Conservation (phyloP, 2,797 vertebrate species). For the Cichlasoma orientale region DNA sequence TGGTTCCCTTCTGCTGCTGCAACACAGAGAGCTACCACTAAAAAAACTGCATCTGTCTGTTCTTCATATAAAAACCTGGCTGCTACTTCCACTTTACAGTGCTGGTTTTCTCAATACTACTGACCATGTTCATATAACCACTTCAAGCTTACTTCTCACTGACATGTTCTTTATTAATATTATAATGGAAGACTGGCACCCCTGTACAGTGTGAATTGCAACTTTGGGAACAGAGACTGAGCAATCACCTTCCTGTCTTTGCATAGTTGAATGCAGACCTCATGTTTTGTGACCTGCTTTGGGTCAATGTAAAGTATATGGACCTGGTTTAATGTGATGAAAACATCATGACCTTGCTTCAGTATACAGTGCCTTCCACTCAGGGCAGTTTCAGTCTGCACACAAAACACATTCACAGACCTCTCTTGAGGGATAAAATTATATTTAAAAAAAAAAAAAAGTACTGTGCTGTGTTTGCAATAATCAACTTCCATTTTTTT, state of each 20-base stretch:
- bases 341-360: slow-evolving; percentile 64
- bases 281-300: slow-evolving; percentile 50
- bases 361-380: slow-evolving; percentile 78
- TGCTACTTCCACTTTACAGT: slow-evolving; percentile 66
- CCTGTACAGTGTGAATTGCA: slow-evolving; percentile 58
- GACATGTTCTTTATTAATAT: slow-evolving; percentile 63
- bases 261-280: slow-evolving; percentile 51
- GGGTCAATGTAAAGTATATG: slow-evolving; percentile 42
- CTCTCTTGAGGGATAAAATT: slow-evolving; percentile 25
- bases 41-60: slow-evolving; percentile 63
- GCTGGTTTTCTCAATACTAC: slow-evolving; percentile 70
- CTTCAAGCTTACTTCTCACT: slow-evolving; percentile 52
- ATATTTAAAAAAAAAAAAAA: neutral
- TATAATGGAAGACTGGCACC: slow-evolving; percentile 50
- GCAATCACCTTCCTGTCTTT: slow-evolving; percentile 40
- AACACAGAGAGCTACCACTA: slow-evolving; percentile 68
- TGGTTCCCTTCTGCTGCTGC: slow-evolving; percentile 72
- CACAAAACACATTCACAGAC: slow-evolving; percentile 52
- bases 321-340: slow-evolving; percentile 69
- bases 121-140: slow-evolving; percentile 59
- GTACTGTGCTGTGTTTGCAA: slow-evolving; percentile 45
- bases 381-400: slow-evolving; percentile 63
- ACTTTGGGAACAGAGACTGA: slow-evolving; percentile 36
- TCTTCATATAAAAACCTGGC: slow-evolving; percentile 61
- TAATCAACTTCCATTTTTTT: slow-evolving; percentile 34